These are phyloP conservation scores for Phrynosoma blainvillii DNA, from an alignment of 2,113 vertebrate species.

Conservation along the genomic window DNA sequence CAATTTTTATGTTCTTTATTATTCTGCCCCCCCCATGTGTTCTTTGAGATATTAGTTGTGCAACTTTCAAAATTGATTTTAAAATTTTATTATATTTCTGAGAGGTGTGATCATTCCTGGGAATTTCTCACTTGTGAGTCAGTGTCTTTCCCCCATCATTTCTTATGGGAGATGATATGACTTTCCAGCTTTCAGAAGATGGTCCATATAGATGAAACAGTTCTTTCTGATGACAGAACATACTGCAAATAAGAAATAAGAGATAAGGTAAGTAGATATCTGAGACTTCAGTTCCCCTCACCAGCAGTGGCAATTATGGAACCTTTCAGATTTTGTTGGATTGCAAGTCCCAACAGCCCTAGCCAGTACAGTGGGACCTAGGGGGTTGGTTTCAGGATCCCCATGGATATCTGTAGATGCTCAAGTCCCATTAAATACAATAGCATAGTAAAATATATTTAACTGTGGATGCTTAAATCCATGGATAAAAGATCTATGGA, in stretches of 20 bases:
- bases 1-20: slow-evolving; percentile 11
- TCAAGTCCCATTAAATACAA: no score
- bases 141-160: neutral
- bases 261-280: neutral
- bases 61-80: slow-evolving; percentile 27
- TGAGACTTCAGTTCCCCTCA: neutral
- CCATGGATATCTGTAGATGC: no score
- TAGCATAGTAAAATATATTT: no score
- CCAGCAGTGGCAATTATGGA: no score
- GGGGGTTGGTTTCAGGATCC: no score
- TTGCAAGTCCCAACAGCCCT: no score
- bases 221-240: neutral
- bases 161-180: neutral
- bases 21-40: neutral
- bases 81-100: slow-evolving; percentile 11
- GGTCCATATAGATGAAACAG: neutral
- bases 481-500: no score
- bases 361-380: no score
- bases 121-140: neutral
- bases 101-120: neutral
- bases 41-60: slow-evolving; percentile 31
- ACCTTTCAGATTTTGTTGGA: no score
- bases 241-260: neutral
- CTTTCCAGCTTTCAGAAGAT: neutral
- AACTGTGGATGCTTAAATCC: no score